Base-by-base conservation (phyloP, 2,888 invertebrate species). In the Thymelicus acteon region DNA sequence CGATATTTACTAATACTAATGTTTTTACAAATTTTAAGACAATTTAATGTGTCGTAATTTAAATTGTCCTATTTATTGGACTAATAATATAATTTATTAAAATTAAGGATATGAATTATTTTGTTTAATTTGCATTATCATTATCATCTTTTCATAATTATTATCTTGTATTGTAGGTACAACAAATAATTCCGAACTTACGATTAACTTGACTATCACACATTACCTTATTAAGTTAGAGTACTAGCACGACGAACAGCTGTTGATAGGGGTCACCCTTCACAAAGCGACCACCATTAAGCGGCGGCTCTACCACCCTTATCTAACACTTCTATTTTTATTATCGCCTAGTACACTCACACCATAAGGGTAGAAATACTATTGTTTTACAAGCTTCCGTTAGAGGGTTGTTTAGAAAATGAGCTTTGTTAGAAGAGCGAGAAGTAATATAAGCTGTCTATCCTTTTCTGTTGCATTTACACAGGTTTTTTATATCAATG, bases 291-390 rank as follows among this genome's bases (percentile, higher is more conserved):
- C 8, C 67, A 49, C 67, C 67, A 47, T 74, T 52, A 66, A 54
- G 12, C n/a, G 31, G 60, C 57, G 31, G 60, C 57, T 15, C 65
- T 54, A 39, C 75, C 71, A 77, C 80, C 83, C 76, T 71, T 77
- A 24, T 57, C 40, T 64, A 63, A 40, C 64, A 6, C 70, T 78
- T 86, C 73, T 82, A 85, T 86, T 86, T 86, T 83, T 80, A 86
- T 91, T 76, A 73, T 82, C 65, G 78, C 92, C 90, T 91, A 80
- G 91, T 92, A 89, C 80, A 67, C 67, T 67, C 75, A 84, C 84
- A 84, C 85, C 86, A 86, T 88, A 85, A 77, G 90, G 90, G 88
- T 88, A 80, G 81, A 80, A 85, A 79, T 75, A 68, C 79, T 76
- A 85, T 88, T 86, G 85, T 85, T 82, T 72, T 69, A 72, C 67